These are phyloP conservation scores for Ochlodes sylvanus DNA, from an alignment of 2,888 invertebrate species.

Conservation along the genomic window DNA sequence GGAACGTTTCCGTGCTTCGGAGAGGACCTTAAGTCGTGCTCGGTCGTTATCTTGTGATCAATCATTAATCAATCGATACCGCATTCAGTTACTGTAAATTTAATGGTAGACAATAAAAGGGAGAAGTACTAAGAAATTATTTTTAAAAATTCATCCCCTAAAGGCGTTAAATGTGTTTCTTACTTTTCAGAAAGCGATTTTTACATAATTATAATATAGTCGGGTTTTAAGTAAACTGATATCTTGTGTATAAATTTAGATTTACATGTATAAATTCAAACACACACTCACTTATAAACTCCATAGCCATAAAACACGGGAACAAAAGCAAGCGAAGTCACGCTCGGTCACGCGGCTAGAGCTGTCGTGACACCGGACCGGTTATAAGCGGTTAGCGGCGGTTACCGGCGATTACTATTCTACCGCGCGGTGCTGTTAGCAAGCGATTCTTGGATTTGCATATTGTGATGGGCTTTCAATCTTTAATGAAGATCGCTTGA, in stretches of 20 bases:
- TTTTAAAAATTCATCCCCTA: too few species aligned
- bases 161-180: too few species aligned
- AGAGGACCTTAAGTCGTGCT: too few species aligned
- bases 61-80: too few species aligned
- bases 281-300: slow-evolving; percentile 8
- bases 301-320: slow-evolving; percentile 4
- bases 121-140: too few species aligned
- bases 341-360: slow-evolving; percentile 21
- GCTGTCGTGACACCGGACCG: slow-evolving; percentile 11
- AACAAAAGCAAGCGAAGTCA: slow-evolving; percentile 19
- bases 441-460: slow-evolving; percentile 6
- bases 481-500: neutral
- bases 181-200: too few species aligned
- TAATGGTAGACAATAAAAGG: too few species aligned
- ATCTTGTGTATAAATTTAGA: neutral
- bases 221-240: too few species aligned
- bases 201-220: too few species aligned
- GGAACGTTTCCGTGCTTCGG: too few species aligned
- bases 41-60: too few species aligned
- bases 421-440: neutral
- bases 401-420: slow-evolving; percentile 12
- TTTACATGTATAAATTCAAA: slow-evolving; percentile 11
- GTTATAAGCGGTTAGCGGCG: slow-evolving; percentile 15
- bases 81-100: too few species aligned
- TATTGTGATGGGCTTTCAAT: slow-evolving; percentile 9